Conservation (phyloP, 2,113 vertebrate species). For the Pangasianodon hypophthalmus region DNA sequence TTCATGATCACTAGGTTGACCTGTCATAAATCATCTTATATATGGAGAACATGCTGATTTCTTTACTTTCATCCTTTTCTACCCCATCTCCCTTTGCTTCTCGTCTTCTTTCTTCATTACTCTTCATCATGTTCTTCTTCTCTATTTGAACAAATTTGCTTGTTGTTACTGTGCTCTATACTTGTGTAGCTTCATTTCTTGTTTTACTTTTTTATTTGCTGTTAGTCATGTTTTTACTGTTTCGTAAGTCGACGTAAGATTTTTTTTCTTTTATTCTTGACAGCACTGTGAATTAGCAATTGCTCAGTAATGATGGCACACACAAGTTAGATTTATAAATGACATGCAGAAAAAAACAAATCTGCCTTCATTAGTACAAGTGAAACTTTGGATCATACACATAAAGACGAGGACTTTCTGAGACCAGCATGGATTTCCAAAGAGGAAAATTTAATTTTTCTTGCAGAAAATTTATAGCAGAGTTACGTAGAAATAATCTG, state of each 20-base stretch:
- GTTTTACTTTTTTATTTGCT: not conserved
- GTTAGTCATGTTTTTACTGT: not conserved
- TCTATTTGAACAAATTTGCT: not conserved
- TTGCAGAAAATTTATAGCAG: constrained; percentile 4
- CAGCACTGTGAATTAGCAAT: not conserved
- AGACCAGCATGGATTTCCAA: not conserved
- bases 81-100: not conserved
- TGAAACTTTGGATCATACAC: constrained; percentile 4
- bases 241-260: not conserved
- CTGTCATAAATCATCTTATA: not conserved
- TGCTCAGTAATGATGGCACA: not conserved
- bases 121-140: not conserved
- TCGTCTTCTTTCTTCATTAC: not conserved
- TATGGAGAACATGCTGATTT: not conserved
- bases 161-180: not conserved
- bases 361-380: constrained; percentile 17
- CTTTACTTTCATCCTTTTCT: not conserved
- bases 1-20: not conserved
- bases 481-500: not conserved
- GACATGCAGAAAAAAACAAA: constrained; percentile 11
- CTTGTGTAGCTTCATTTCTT: not conserved
- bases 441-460: too few relatives aligned
- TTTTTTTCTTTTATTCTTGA: not conserved
- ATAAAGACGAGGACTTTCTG: constrained; percentile 8
- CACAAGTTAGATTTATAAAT: not conserved